phyloP scores from a whole-genome alignment of 2,888 invertebrate genomes.

The Lycaena phlaeas region DNA sequence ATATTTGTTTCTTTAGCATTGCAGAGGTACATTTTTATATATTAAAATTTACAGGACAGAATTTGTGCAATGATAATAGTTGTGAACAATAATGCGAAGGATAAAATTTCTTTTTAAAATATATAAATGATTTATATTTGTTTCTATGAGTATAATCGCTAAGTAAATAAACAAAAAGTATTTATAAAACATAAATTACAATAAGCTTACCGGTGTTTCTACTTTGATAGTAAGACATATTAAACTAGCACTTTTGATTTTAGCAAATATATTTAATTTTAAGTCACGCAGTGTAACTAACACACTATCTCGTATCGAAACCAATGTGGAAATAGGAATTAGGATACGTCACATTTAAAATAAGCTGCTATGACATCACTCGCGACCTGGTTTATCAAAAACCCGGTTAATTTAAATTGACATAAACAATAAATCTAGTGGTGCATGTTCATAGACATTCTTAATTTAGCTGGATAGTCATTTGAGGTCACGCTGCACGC shows the following conservation, averaged over 20 bases:
- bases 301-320: conserved; percentile 31
- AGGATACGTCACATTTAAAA: conserved; percentile 62
- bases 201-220: conserved; percentile 43
- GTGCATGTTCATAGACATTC: conserved; percentile 12
- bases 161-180: no score
- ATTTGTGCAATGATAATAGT: no score
- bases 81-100: no score
- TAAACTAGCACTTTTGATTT: conserved; percentile 6
- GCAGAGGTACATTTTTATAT: no score
- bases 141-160: no score
- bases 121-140: no score
- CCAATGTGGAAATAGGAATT: conserved; percentile 40
- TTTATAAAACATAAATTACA: no score
- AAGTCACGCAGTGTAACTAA: conserved; percentile 14
- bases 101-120: no score
- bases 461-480: conserved; percentile 29
- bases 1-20: no score
- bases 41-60: no score
- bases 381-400: conserved; percentile 42
- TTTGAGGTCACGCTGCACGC: conserved; percentile 18
- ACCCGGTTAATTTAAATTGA: conserved; percentile 27
- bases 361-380: conserved; percentile 61
- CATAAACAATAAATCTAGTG: conserved; percentile 27
- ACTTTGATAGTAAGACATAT: conserved; percentile 45
- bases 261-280: conserved; percentile 12